These are phyloP conservation scores for Erythrocercus mccallii DNA, from an alignment of 2,113 vertebrate genomes.

Conservation along the genomic window DNA sequence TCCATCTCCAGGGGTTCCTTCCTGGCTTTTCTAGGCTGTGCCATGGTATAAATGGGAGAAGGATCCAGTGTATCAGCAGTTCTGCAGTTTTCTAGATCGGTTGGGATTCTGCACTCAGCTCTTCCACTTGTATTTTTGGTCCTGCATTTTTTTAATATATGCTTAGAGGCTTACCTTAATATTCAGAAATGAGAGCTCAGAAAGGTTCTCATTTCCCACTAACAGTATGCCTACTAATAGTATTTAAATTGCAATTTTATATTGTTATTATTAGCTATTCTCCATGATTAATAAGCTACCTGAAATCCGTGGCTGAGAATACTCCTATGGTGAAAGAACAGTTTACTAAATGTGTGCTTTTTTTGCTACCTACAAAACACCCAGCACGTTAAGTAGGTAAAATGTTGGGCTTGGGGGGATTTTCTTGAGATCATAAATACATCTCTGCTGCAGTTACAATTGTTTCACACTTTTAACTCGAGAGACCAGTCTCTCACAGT, in stretches of 20 bases:
- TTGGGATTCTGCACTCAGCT: background rate
- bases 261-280: background rate
- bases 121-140: background rate
- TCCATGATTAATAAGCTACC: background rate
- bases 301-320: background rate
- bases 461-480: background rate
- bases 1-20: background rate
- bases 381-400: background rate
- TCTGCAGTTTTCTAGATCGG: background rate
- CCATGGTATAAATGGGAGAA: background rate
- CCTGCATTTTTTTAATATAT: background rate
- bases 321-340: background rate
- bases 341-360: background rate
- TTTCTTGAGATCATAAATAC: background rate
- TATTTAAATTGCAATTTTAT: background rate
- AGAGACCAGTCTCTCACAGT: background rate
- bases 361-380: background rate
- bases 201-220: background rate
- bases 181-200: background rate
- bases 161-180: background rate
- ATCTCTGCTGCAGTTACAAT: background rate
- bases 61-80: background rate
- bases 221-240: background rate
- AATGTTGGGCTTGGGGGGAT: rapidly evolving
- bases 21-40: background rate